phyloP scores from a whole-genome alignment of 2,113 vertebrate genomes.

The Sciurus niger region DNA sequence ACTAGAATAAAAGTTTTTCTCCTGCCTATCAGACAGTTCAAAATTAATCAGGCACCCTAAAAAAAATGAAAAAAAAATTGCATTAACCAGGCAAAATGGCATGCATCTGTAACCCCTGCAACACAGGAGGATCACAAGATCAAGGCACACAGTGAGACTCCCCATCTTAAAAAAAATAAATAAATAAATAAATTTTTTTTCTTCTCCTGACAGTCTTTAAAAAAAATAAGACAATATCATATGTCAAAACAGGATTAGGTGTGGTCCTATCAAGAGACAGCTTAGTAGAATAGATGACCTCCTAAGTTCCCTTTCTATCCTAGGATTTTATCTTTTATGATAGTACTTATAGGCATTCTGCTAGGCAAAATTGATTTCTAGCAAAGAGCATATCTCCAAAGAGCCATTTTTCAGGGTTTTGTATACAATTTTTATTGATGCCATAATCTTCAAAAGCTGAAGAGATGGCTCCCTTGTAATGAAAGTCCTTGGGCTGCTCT shows the following conservation, averaged over 20 bases:
- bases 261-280: constrained; percentile 19
- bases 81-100: not conserved
- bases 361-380: constrained; percentile 71
- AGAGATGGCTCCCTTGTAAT: constrained; percentile 23
- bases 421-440: constrained; percentile 71
- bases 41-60: not conserved
- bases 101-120: not conserved
- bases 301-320: not conserved
- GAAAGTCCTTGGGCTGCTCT: constrained; percentile 38
- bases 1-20: not conserved
- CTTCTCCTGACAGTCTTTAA: not conserved
- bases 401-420: constrained; percentile 71
- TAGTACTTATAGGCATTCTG: constrained; percentile 52
- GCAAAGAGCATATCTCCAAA: constrained; percentile 73
- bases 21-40: not conserved
- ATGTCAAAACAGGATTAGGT: constrained; percentile 58
- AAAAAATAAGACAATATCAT: constrained; percentile 50
- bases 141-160: not conserved
- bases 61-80: not conserved
- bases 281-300: constrained; percentile 48
- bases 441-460: constrained; percentile 72
- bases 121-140: not conserved
- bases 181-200: not conserved
- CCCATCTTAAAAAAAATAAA: not conserved
- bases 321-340: constrained; percentile 69